These are phyloP conservation scores for Speoplatyrhinus poulsoni DNA, from an alignment of 2,113 vertebrate genomes.

Conservation along the genomic window DNA sequence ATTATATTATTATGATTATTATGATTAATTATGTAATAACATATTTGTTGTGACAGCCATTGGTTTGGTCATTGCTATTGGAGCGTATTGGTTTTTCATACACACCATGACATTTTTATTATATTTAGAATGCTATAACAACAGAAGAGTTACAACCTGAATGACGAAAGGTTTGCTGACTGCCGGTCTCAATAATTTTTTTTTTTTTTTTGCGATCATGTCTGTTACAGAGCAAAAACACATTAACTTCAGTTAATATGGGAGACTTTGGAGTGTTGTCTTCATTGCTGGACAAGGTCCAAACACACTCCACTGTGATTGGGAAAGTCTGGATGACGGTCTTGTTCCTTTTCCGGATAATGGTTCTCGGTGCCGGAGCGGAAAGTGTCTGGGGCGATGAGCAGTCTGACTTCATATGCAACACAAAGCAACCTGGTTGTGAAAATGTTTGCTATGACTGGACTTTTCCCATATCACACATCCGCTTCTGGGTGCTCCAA, in stretches of 20 bases:
- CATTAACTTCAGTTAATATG: constrained; percentile 61
- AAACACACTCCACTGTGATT: constrained; percentile 79
- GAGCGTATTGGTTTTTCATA: background rate
- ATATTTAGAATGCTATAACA: background rate
- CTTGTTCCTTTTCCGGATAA: constrained; percentile 82
- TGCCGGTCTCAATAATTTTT: background rate
- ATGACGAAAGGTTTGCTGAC: background rate
- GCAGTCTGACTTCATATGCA: constrained; percentile 79
- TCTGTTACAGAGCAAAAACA: constrained; percentile 24
- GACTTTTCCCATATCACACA: constrained; percentile 83
- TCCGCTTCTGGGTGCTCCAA: constrained; percentile 92
- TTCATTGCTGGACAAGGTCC: constrained; percentile 77
- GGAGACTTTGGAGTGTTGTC: constrained; percentile 81
- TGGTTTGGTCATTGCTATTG: background rate
- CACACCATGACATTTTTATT: background rate
- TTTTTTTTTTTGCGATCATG: background rate
- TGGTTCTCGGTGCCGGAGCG: constrained; percentile 79
- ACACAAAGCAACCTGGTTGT: constrained; percentile 82
- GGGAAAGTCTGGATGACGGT: constrained; percentile 86
- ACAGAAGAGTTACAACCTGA: background rate
- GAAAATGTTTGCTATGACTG: constrained; percentile 84
- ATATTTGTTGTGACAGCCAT: too few relatives aligned
- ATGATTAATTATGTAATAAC: too few relatives aligned
- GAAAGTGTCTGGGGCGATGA: constrained; percentile 83
- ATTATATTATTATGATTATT: background rate